Conservation (phyloP, 2,797 vertebrate genomes). For the Austrolebias charrua region DNA sequence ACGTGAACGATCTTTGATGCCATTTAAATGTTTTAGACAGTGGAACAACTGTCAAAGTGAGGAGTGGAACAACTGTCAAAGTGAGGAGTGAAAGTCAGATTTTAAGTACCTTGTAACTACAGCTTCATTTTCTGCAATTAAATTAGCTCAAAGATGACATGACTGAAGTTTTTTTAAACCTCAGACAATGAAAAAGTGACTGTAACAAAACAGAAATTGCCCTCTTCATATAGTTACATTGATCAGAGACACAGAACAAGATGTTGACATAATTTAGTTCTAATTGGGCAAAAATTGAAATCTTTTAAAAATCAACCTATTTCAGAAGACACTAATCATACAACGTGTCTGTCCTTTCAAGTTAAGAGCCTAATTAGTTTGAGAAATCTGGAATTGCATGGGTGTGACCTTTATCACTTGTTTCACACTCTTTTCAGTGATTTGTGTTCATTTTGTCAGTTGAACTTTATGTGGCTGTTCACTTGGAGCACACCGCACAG, state of each 20-base stretch:
- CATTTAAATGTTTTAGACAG: no score
- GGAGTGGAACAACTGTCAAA: no score
- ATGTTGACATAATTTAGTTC: neutral
- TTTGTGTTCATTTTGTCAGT: constrained; percentile 58
- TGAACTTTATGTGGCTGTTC: constrained; percentile 35
- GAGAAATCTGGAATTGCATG: constrained; percentile 33
- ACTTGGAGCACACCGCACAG: constrained; percentile 26
- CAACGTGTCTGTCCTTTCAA: constrained; percentile 30
- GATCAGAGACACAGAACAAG: neutral
- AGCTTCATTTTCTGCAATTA: neutral
- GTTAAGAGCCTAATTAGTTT: constrained; percentile 48
- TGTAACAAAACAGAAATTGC: neutral
- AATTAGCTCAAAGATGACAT: neutral
- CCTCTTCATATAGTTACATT: neutral
- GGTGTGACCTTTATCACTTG: constrained; percentile 49
- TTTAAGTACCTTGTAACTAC: neutral
- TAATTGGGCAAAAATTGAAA: constrained; percentile 19
- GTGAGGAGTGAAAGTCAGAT: neutral
- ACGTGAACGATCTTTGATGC: no score
- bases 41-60: neutral
- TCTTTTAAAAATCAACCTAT: constrained; percentile 9
- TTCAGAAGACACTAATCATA: constrained; percentile 13
- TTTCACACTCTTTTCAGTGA: constrained; percentile 46
- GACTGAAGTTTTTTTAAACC: neutral
- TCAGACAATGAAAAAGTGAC: neutral